phyloP scores from a whole-genome alignment of 2,113 vertebrate species.

The Danionella cerebrum region DNA sequence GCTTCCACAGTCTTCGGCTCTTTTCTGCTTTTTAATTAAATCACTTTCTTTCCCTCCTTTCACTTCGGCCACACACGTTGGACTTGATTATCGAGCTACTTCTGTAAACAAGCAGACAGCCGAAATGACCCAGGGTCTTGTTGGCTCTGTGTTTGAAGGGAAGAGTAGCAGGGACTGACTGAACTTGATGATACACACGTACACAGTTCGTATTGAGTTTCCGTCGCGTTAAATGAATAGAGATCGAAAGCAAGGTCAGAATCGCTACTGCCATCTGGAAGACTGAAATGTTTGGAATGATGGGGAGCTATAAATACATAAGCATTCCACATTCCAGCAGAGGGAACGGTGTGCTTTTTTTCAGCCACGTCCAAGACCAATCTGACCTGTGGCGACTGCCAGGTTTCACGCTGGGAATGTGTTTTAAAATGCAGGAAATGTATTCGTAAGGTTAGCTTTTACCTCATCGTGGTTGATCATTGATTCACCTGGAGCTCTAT shows the following conservation, averaged over 20 bases:
- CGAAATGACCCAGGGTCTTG: neutral
- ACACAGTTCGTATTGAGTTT: neutral
- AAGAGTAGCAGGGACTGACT: neutral
- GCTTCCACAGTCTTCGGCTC: constrained; percentile 20
- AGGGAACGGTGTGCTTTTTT: constrained; percentile 1
- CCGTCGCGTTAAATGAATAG: neutral
- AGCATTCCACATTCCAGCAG: constrained; percentile 26
- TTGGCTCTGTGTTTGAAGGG: neutral
- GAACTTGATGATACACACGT: neutral
- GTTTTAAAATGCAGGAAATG: constrained; percentile 4
- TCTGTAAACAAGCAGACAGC: neutral
- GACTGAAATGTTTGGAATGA: constrained; percentile 36
- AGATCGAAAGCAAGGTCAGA: neutral
- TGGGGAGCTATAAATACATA: constrained; percentile 37
- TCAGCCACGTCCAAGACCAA: neutral
- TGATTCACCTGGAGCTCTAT: constrained; percentile 16
- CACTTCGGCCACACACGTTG: constrained; percentile 31
- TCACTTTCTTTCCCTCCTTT: constrained; percentile 5
- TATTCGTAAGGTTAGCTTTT: neutral
- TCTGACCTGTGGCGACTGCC: constrained; percentile 3
- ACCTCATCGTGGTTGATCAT: neutral
- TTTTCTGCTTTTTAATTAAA: constrained; percentile 31
- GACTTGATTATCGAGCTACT: neutral
- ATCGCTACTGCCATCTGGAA: constrained; percentile 29
- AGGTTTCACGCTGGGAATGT: constrained; percentile 15